These are phyloP conservation scores for Bombus pascuorum DNA, from an alignment of 1,140 invertebrate species.

Conservation along the genomic window DNA sequence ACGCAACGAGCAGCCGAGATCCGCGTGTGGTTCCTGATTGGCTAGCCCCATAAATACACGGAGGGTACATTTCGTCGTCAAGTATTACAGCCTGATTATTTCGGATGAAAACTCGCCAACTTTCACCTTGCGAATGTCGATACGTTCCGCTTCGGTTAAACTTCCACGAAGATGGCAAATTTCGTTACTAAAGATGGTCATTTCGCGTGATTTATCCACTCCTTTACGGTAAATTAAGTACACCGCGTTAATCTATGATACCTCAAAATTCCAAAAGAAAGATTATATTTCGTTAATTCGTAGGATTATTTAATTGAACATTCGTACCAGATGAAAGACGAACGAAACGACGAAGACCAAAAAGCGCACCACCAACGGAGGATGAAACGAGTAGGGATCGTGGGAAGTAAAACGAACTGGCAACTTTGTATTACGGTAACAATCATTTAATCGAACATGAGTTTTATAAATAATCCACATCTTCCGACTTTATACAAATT, in stretches of 20 bases:
- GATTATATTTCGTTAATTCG: no score
- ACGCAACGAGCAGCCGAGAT: slow-evolving; percentile 32
- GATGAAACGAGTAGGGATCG: not conserved
- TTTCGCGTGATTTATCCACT: not conserved
- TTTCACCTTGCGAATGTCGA: slow-evolving; percentile 42
- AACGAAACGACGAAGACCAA: fast-evolving
- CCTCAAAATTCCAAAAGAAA: not conserved
- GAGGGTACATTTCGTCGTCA: slow-evolving; percentile 42
- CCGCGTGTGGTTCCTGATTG: slow-evolving; percentile 19
- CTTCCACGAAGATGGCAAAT: slow-evolving; percentile 19
- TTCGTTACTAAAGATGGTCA: not conserved
- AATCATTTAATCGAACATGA: slow-evolving; percentile 79
- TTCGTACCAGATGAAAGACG: no score
- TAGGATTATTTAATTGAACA: no score
- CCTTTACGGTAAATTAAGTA: not conserved
- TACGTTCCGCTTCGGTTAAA: slow-evolving; percentile 46
- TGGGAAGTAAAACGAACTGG: slow-evolving; percentile 59
- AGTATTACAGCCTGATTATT: slow-evolving; percentile 41
- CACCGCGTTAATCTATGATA: not conserved
- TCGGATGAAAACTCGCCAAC: slow-evolving; percentile 44
- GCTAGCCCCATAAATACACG: slow-evolving; percentile 13
- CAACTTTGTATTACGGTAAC: slow-evolving; percentile 73
- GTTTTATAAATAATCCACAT: slow-evolving; percentile 76
- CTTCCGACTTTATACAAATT: slow-evolving; percentile 76
- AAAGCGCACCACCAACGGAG: no score